These are phyloP conservation scores for Melanostoma mellinum DNA, from an alignment of 2,888 invertebrate genomes.

Conservation along the genomic window DNA sequence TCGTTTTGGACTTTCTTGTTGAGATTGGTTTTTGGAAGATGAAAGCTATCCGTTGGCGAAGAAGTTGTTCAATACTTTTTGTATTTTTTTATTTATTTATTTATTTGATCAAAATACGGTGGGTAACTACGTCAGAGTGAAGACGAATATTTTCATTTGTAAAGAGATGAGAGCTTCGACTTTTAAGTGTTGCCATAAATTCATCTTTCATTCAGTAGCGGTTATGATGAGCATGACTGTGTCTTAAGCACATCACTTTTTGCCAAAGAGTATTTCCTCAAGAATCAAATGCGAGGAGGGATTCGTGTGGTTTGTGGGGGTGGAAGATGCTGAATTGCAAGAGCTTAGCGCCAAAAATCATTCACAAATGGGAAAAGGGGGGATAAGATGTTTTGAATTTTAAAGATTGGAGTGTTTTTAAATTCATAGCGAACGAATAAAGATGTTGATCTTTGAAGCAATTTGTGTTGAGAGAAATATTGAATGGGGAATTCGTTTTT, in stretches of 20 bases:
- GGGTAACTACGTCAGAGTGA: neutral
- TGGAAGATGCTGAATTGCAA: constrained; percentile 35
- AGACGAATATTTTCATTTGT: constrained; percentile 50
- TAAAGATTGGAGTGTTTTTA: constrained; percentile 24
- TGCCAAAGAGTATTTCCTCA: constrained; percentile 20
- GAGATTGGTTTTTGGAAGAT: constrained; percentile 63
- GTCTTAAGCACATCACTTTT: constrained; percentile 33
- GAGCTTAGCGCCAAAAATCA: constrained; percentile 52
- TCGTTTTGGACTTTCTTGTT: constrained; percentile 26
- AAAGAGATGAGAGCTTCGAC: constrained; percentile 46
- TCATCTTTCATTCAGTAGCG: constrained; percentile 52
- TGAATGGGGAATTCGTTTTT: constrained; percentile 3
- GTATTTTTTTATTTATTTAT: constrained; percentile 3
- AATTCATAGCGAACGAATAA: constrained; percentile 10
- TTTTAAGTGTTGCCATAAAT: constrained; percentile 69
- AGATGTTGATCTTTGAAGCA: constrained; percentile 19
- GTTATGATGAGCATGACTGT: constrained; percentile 58
- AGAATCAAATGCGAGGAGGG: neutral
- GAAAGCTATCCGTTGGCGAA: constrained; percentile 58
- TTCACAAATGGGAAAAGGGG: neutral
- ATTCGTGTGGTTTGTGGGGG: constrained; percentile 15
- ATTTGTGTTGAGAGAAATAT: neutral
- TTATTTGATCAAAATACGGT: neutral
- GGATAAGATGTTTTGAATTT: constrained; percentile 36
- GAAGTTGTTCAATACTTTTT: constrained; percentile 51